These are phyloP conservation scores for Scortum barcoo DNA, from an alignment of 2,113 vertebrate species.

Conservation along the genomic window DNA sequence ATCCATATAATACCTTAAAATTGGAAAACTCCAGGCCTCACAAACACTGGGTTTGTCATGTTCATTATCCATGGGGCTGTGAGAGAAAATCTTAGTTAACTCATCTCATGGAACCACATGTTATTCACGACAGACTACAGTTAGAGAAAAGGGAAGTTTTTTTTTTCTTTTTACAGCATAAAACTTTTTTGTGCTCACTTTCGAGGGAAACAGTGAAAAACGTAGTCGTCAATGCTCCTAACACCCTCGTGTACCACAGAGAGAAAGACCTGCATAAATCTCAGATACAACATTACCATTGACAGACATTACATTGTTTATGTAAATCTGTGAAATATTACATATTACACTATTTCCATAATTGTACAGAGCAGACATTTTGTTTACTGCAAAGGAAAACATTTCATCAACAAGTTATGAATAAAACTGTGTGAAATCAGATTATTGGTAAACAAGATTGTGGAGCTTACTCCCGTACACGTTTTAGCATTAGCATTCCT, in stretches of 20 bases:
- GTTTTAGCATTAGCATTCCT: slow-evolving; percentile 44
- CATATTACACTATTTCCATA: not conserved
- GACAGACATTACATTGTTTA: not conserved
- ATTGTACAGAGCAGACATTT: slow-evolving; percentile 1
- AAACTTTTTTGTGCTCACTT: not conserved
- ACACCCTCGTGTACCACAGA: slow-evolving; percentile 1
- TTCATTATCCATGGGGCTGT: not conserved
- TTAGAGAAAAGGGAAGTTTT: not conserved
- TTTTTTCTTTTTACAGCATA: not conserved
- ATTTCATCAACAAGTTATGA: slow-evolving; percentile 40
- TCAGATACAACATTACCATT: not conserved
- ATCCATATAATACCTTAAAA: not conserved
- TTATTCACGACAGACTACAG: not conserved
- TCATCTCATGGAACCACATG: not conserved
- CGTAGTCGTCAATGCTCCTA: not conserved
- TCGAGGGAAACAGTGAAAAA: not conserved
- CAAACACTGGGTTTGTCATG: not conserved
- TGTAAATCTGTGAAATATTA: slow-evolving; percentile 12
- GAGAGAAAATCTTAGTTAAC: not conserved
- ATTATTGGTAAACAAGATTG: slow-evolving; percentile 50
- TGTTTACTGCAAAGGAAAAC: slow-evolving; percentile 14
- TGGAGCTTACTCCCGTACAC: slow-evolving; percentile 9
- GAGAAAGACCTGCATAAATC: not conserved
- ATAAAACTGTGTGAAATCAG: slow-evolving; percentile 44
- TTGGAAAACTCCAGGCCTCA: not conserved